Evolutionary conservation across 1,140 invertebrate genomes (phyloP).

Genomic region (Polypedilum vanderplanki): DNA sequence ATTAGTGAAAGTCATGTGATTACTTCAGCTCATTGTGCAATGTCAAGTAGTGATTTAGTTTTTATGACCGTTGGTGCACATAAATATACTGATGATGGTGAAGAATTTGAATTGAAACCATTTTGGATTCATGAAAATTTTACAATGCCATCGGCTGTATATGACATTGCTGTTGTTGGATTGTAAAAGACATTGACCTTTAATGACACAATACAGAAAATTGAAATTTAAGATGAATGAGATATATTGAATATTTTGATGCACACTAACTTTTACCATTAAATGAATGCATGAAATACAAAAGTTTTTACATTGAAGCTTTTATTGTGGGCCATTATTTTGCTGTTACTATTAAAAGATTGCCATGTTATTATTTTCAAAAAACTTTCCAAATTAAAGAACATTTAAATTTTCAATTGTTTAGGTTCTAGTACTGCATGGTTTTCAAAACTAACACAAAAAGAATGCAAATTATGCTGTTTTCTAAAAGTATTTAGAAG

Average conservation of each 20-base stretch:
- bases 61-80: neutral
- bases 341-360: neutral
- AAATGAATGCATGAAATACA: neutral
- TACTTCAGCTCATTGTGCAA: neutral
- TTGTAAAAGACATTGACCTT: neutral
- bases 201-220: neutral
- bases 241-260: neutral
- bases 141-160: neutral
- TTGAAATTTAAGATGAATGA: neutral
- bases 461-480: neutral
- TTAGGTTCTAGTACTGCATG: neutral
- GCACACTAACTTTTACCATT: neutral
- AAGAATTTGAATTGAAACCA: neutral
- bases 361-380: neutral
- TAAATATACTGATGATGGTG: neutral
- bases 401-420: too few species aligned
- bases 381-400: too few species aligned
- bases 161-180: neutral
- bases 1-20: neutral
- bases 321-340: neutral
- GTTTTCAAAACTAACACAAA: neutral
- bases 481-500: too few species aligned
- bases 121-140: neutral
- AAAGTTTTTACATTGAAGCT: neutral
- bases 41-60: neutral